Conservation (phyloP, 1,140 invertebrate species). For the Dolichoris vasculosae region DNA sequence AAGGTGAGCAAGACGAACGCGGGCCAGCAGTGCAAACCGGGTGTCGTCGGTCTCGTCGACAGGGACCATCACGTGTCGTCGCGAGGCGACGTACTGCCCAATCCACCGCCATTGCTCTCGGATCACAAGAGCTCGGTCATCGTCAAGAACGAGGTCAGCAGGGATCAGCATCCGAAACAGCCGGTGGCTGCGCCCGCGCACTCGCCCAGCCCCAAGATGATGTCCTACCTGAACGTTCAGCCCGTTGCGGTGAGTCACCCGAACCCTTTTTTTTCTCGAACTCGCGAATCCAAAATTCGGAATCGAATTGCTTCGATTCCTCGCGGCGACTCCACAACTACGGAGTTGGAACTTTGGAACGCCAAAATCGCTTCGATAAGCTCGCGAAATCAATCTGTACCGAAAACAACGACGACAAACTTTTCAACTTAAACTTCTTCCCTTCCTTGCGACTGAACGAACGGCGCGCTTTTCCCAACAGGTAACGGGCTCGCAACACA, state of each 20-base stretch:
- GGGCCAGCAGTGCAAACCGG: slow-evolving; percentile 62
- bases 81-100: slow-evolving; percentile 76
- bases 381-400: too few species aligned
- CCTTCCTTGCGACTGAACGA: too few species aligned
- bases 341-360: too few species aligned
- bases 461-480: not conserved
- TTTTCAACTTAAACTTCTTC: too few species aligned
- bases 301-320: too few species aligned
- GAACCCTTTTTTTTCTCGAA: too few species aligned
- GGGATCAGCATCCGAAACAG: slow-evolving; percentile 30
- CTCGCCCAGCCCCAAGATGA: slow-evolving; percentile 80
- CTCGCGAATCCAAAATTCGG: too few species aligned
- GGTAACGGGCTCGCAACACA: slow-evolving; percentile 63
- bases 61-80: slow-evolving; percentile 68
- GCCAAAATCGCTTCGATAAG: too few species aligned
- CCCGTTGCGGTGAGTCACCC: slow-evolving; percentile 68
- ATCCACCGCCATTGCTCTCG: slow-evolving; percentile 77
- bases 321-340: too few species aligned
- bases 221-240: slow-evolving; percentile 78
- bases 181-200: slow-evolving; percentile 72
- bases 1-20: slow-evolving; percentile 65
- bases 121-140: slow-evolving; percentile 86
- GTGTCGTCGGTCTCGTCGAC: slow-evolving; percentile 58
- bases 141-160: slow-evolving; percentile 81
- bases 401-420: too few species aligned